Evolutionary conservation across 2,888 invertebrate genomes (phyloP), one percentile per base, ranked within the genome.

Genomic region (Laothoe populi): DNA sequence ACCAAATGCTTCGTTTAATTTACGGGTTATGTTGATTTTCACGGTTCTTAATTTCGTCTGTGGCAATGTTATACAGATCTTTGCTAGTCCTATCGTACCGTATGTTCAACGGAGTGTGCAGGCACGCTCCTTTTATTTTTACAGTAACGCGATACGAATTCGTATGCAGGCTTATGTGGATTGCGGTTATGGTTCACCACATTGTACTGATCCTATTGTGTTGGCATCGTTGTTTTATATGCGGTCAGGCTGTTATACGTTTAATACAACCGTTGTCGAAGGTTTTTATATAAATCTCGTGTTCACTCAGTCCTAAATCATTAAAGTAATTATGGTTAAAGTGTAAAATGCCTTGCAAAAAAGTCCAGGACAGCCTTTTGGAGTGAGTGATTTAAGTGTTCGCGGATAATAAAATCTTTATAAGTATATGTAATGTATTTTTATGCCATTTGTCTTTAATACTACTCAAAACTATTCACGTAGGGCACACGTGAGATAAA

Each of bases 101-200:
- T 76, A 79, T 84, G 85, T 79, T 83, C 83, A 86, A 80, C 84
- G 81, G 82, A 81, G 74, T 84, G 82, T 84, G 71, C 68, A 75
- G 83, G 83, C 84, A 82, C 84, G 83, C 81, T 85, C 82, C 82
- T 86, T 85, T 87, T 84, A 82, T 79, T 86, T 79, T 72, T 77
- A 73, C 53, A 79, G 85, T 82, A 79, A 87, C 79, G 75, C 74
- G 79, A 86, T 80, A 48, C 48, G 38, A 40, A 35, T 38, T 79
- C 72, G 67, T 73, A 72, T 77, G 74, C 67, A 71, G 77, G 74
- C 71, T 70, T 75, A 69, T 71, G 73, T 72, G 68, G 64, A 53
- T 77, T 81, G 78, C 70, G 82, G 83, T 83, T 75, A 73, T 66
- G 68, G 67, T 72, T 72, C 69, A 65, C 72, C 70, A 75, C 72